Evolutionary conservation across 2,797 vertebrate species (phyloP).

Genomic region (Natrix natrix): DNA sequence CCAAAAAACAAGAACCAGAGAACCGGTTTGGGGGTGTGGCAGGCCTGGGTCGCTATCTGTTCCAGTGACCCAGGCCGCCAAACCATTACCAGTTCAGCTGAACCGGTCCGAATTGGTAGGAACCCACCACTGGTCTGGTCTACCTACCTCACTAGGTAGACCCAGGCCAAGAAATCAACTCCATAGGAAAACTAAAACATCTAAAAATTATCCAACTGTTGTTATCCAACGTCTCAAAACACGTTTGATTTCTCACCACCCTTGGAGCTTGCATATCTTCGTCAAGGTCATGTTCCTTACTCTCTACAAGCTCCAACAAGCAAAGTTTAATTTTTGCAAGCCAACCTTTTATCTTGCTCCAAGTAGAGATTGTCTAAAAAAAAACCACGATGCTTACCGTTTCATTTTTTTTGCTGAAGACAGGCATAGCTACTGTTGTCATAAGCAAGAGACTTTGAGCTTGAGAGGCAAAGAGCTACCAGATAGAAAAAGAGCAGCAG

Average conservation of each 20-base stretch:
- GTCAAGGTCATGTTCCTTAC: neutral
- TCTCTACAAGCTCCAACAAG: neutral
- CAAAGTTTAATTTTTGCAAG: neutral
- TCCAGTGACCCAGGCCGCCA: no score
- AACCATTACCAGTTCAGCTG: no score
- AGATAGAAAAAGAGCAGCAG: neutral
- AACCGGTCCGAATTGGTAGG: no score
- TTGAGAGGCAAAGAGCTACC: conserved; percentile 85
- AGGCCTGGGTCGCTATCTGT: no score
- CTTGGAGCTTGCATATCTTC: neutral
- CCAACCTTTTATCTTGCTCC: neutral
- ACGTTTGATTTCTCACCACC: neutral
- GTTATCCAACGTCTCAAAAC: neutral
- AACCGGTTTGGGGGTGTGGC: no score
- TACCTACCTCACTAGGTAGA: neutral
- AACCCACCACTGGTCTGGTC: neutral
- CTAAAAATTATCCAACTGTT: no score
- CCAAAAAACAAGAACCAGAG: no score
- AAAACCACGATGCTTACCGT: conserved; percentile 79
- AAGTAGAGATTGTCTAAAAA: neutral
- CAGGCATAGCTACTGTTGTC: conserved; percentile 96
- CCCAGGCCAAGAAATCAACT: neutral
- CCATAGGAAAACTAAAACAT: neutral
- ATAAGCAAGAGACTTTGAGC: conserved; percentile 87
- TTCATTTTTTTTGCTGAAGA: conserved; percentile 97